Percentiles rank a stretch among this genome's conserved stretches.
These are phyloP conservation scores for Drosophila pectinifera DNA, from an alignment of 1,140 invertebrate species.

Conservation along the genomic window DNA sequence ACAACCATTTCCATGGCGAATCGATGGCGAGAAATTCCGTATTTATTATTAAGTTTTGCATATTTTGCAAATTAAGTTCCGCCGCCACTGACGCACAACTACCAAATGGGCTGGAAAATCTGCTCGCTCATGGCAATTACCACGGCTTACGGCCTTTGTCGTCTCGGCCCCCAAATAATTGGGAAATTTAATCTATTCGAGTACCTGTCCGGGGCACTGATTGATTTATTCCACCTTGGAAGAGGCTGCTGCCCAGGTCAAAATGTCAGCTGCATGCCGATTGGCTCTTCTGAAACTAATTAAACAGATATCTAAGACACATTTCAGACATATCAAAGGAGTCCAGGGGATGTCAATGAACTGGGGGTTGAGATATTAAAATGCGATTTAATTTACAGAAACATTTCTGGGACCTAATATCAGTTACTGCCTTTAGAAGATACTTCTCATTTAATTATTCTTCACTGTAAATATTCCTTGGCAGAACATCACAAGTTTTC, in stretches of 20 bases:
- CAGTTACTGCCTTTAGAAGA: not conserved
- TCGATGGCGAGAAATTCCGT: conserved; percentile 30
- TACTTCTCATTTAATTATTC: not conserved
- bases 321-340: conserved; percentile 16
- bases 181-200: conserved; percentile 38
- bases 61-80: conserved; percentile 52
- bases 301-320: conserved; percentile 61
- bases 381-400: not conserved
- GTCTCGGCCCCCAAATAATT: conserved; percentile 8
- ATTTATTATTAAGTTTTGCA: conserved; percentile 50
- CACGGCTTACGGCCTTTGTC: conserved; percentile 32
- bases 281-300: conserved; percentile 57
- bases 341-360: not conserved
- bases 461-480: too few relatives aligned
- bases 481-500: not conserved
- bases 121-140: conserved; percentile 61
- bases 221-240: conserved; percentile 40
- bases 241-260: conserved; percentile 11
- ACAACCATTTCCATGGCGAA: conserved; percentile 26
- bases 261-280: conserved; percentile 22
- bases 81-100: conserved; percentile 52
- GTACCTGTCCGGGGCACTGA: conserved; percentile 33
- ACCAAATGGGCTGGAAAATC: conserved; percentile 61
- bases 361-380: conserved; percentile 5
- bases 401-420: not conserved